These are phyloP conservation scores for Bovichtus variegatus DNA, from an alignment of 2,797 vertebrate species.

Conservation along the genomic window DNA sequence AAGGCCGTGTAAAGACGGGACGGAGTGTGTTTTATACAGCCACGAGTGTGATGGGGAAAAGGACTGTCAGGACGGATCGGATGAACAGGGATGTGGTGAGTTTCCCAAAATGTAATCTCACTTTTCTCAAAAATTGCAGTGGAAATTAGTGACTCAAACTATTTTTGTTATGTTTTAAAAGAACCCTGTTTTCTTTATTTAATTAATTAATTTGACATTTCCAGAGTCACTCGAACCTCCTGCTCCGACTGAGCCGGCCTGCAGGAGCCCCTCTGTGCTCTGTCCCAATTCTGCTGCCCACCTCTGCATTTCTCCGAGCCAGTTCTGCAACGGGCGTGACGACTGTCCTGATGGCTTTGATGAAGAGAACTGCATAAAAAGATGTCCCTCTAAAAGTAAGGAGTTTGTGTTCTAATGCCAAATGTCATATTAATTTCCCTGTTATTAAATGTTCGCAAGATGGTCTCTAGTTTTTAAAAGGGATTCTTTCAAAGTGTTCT, in stretches of 20 bases:
- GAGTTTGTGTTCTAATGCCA: no score
- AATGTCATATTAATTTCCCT: no score
- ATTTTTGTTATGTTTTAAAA: background rate
- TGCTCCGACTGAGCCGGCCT: constrained; percentile 51
- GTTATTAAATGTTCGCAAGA: no score
- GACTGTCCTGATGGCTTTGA: constrained; percentile 91
- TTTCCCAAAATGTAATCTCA: background rate
- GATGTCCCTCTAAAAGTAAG: constrained; percentile 62
- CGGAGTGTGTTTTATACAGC: constrained; percentile 81
- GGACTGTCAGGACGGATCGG: constrained; percentile 89
- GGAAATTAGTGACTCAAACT: background rate
- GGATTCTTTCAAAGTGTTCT: background rate
- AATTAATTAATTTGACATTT: background rate
- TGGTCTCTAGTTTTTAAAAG: background rate
- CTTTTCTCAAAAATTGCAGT: background rate
- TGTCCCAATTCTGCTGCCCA: constrained; percentile 74
- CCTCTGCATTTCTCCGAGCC: constrained; percentile 79
- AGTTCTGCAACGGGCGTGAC: constrained; percentile 82
- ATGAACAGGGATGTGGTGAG: constrained; percentile 84
- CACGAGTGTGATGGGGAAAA: constrained; percentile 88
- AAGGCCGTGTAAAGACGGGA: constrained; percentile 80
- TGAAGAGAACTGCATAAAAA: constrained; percentile 78
- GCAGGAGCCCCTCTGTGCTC: constrained; percentile 70
- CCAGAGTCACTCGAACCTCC: background rate
- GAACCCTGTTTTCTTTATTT: background rate